These are phyloP conservation scores for Lateolabrax maculatus DNA, from an alignment of 2,797 vertebrate species.

Conservation along the genomic window DNA sequence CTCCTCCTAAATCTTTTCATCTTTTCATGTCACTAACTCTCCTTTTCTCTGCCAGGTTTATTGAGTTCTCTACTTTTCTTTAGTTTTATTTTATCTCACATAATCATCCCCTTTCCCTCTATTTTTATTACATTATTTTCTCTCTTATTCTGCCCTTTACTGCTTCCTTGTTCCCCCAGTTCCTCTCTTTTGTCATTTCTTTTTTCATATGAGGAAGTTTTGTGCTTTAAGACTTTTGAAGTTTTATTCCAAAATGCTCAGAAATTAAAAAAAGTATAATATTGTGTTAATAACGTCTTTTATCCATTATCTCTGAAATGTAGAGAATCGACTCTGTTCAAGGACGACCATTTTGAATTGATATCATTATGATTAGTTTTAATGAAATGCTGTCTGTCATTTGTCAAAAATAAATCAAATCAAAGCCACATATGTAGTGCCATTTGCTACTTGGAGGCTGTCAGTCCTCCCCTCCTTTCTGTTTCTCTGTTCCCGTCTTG, in stretches of 20 bases:
- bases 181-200: slow-evolving; percentile 17
- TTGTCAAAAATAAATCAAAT: slow-evolving; percentile 26
- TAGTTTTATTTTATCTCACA: not conserved
- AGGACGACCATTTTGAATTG: not conserved
- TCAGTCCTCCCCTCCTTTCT: not conserved
- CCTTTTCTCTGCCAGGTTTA: slow-evolving; percentile 17
- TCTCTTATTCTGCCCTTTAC: not conserved
- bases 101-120: slow-evolving; percentile 1
- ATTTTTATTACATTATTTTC: slow-evolving; percentile 20
- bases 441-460: not conserved
- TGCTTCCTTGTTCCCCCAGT: slow-evolving; percentile 1
- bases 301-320: slow-evolving; percentile 12
- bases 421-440: slow-evolving; percentile 1
- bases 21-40: slow-evolving; percentile 31
- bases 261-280: slow-evolving; percentile 13
- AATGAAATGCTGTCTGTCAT: slow-evolving; percentile 17
- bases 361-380: slow-evolving; percentile 27
- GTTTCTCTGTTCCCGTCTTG: not conserved
- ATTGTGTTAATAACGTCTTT: slow-evolving; percentile 4
- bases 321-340: slow-evolving; percentile 9
- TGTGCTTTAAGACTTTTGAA: slow-evolving; percentile 27
- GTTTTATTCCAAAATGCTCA: slow-evolving; percentile 14
- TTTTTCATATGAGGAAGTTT: slow-evolving; percentile 19
- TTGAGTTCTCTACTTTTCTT: not conserved
- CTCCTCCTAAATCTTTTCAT: slow-evolving; percentile 33